Conservation (phyloP, 2,113 vertebrate species). For the Amphiprion percula region DNA sequence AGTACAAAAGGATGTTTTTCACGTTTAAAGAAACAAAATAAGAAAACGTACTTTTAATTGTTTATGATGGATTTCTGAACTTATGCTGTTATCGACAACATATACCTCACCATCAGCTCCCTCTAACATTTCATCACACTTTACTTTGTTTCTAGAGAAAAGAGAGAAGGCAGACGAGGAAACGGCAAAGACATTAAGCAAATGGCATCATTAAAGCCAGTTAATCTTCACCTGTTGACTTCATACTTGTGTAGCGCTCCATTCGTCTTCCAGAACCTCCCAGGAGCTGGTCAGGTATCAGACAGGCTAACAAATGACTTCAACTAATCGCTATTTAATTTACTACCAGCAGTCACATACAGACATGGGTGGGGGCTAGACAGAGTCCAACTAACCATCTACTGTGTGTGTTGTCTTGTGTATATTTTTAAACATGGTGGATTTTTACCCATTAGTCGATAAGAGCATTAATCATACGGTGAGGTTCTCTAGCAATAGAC, state of each 20-base stretch:
- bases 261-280: slow-evolving; percentile 75
- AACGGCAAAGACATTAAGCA: slow-evolving; percentile 73
- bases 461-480: slow-evolving; percentile 61
- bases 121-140: slow-evolving; percentile 21
- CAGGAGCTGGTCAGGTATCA: slow-evolving; percentile 75
- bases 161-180: slow-evolving; percentile 44
- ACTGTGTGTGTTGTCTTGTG: slow-evolving; percentile 10
- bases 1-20: too few relatives aligned
- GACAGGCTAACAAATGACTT: slow-evolving; percentile 75
- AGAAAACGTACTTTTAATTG: too few relatives aligned
- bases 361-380: slow-evolving; percentile 42
- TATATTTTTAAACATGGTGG: slow-evolving; percentile 13
- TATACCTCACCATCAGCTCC: background rate
- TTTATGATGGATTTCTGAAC: background rate
- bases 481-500: slow-evolving; percentile 40
- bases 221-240: slow-evolving; percentile 82
- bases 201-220: slow-evolving; percentile 79
- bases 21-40: too few relatives aligned
- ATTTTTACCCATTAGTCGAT: slow-evolving; percentile 61
- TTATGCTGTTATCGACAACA: too few relatives aligned
- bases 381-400: slow-evolving; percentile 36
- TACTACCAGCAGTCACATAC: slow-evolving; percentile 65
- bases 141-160: slow-evolving; percentile 45
- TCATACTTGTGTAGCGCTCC: slow-evolving; percentile 63
- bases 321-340: slow-evolving; percentile 79